These are phyloP conservation scores for Lysandra coridon DNA, from an alignment of 2,888 invertebrate species.

Conservation along the genomic window DNA sequence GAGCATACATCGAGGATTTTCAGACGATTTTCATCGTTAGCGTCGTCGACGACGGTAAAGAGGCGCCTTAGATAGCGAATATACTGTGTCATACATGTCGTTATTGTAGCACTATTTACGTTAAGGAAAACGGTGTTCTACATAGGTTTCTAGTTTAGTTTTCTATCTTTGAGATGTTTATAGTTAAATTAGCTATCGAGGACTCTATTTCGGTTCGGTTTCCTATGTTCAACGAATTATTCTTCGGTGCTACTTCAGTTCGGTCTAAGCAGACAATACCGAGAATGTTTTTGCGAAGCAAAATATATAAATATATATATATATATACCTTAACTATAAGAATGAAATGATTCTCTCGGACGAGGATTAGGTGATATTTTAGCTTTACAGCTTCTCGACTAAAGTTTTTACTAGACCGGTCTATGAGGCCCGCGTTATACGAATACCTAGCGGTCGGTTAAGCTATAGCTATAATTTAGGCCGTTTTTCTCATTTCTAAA, in stretches of 20 bases:
- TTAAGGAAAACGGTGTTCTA: conserved; percentile 23
- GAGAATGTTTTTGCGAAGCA: conserved; percentile 71
- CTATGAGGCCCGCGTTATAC: conserved; percentile 58
- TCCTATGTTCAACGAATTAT: conserved; percentile 34
- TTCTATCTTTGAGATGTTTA: conserved; percentile 20
- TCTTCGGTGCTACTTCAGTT: conserved; percentile 49
- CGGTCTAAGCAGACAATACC: conserved; percentile 69
- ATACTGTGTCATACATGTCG: conserved; percentile 32
- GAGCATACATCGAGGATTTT: background rate
- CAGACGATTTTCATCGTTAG: background rate
- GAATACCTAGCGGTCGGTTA: conserved; percentile 13
- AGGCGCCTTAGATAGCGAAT: conserved; percentile 60
- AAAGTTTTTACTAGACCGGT: conserved; percentile 59
- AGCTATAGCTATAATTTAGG: conserved; percentile 23
- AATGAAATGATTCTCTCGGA: conserved; percentile 61
- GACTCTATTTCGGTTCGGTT: background rate
- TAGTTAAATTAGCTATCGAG: conserved; percentile 13
- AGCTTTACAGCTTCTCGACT: conserved; percentile 75
- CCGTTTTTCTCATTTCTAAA: conserved; percentile 4
- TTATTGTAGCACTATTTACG: conserved; percentile 27
- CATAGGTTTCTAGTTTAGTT: conserved; percentile 15
- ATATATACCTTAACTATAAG: conserved; percentile 56
- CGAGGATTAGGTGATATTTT: conserved; percentile 75
- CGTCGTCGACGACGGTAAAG: background rate
- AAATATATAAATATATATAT: conserved; percentile 49